These are phyloP conservation scores for Pseudochirops corinnae DNA, from an alignment of 2,797 vertebrate species.

Conservation along the genomic window DNA sequence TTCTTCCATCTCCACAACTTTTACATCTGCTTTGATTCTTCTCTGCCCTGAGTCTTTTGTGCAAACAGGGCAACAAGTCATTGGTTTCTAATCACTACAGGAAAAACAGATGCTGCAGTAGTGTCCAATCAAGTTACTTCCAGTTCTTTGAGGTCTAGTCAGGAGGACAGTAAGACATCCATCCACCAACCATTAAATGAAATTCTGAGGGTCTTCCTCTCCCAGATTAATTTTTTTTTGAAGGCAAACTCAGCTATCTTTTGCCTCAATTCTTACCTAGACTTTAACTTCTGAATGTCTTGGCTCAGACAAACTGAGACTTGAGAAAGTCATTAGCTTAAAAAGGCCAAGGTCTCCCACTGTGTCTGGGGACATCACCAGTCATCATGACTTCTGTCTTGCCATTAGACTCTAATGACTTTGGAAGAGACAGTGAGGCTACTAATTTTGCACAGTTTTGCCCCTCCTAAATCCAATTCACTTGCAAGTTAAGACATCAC, in stretches of 20 bases:
- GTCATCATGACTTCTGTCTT: neutral
- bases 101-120: neutral
- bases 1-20: constrained; percentile 41
- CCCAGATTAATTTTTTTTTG: neutral
- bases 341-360: neutral
- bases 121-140: neutral
- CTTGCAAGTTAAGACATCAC: too few relatives aligned
- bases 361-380: neutral
- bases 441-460: neutral
- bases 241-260: neutral
- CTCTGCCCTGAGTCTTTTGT: constrained; percentile 12
- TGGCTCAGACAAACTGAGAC: neutral
- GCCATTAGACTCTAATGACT: too few relatives aligned
- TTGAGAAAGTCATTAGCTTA: neutral
- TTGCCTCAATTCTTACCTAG: neutral
- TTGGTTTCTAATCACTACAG: neutral
- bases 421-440: neutral
- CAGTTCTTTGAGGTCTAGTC: neutral
- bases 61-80: neutral
- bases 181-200: neutral
- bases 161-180: neutral
- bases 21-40: neutral
- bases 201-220: neutral
- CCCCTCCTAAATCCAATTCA: neutral
- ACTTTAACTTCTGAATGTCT: neutral